These are phyloP conservation scores for Sebastes nivosus DNA, from an alignment of 2,797 vertebrate genomes.

Conservation along the genomic window DNA sequence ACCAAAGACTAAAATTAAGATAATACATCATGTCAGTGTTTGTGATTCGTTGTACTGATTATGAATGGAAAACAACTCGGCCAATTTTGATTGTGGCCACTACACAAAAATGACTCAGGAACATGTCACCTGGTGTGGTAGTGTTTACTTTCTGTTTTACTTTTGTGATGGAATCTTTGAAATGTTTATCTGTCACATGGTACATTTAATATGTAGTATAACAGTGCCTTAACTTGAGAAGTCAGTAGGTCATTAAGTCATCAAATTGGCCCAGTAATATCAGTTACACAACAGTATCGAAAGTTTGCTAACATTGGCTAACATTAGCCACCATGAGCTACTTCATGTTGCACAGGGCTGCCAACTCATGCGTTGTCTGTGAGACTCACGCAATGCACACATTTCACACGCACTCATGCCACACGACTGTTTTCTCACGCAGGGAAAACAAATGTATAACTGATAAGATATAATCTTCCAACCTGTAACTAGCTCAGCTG, in stretches of 20 bases:
- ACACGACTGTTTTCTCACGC: too few species aligned
- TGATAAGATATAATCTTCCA: too few species aligned
- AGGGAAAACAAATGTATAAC: too few species aligned
- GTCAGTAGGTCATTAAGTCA: not conserved
- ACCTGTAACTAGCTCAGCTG: too few species aligned
- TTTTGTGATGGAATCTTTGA: not conserved
- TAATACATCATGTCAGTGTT: not conserved
- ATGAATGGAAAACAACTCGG: not conserved
- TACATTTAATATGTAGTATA: not conserved
- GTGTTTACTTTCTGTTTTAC: not conserved
- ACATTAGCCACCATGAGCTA: not conserved
- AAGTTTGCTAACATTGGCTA: not conserved
- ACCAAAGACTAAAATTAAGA: not conserved
- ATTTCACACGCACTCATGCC: too few species aligned
- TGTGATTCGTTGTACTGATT: not conserved
- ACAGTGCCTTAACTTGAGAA: not conserved
- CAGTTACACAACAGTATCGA: not conserved
- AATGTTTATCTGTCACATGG: not conserved
- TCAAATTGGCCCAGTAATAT: not conserved
- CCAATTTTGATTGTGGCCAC: not conserved
- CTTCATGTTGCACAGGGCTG: too few species aligned
- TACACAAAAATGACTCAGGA: not conserved
- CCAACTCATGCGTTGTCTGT: too few species aligned
- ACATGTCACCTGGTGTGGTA: not conserved
- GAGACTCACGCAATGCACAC: too few species aligned